Base-by-base conservation (phyloP, 2,888 invertebrate species). In the Noctua comes region DNA sequence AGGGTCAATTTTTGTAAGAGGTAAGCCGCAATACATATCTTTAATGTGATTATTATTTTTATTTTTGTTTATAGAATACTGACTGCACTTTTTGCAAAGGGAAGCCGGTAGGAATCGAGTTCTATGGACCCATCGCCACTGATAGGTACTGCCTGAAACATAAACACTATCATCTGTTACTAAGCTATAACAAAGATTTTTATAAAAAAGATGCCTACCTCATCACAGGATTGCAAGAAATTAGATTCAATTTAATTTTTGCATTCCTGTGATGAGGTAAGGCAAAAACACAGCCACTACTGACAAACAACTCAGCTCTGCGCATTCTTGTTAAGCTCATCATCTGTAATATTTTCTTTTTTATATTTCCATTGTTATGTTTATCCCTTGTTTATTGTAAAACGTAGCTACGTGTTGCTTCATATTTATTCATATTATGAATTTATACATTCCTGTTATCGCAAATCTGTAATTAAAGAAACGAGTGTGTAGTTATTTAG, bases 371-470 rank as follows among this genome's bases (percentile, higher is more conserved):
- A 59, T 79, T 86, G 73, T 79, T 79, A 43, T 75, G 48, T 73
- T 83, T 79, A 79, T 76, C 75, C 68, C 46, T 73, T 70, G 86
- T 84, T 83, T 86, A 76, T 69, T 79, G 68, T 79, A 31, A 68
- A 75, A 68, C 64, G 73, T 84, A n/a, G n/a, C n/a, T n/a, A 79
- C 84, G 86, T 79, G 79, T 43, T 72, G 21, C n/a, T 73, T 57
- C 18, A 5, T 78, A 40, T 51, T 85, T 66, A 27, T 73, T 57
- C 18, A 5, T 78, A 40, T 51, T 85, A 69, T 36, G 40, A 71
- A 65, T 57, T 27, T 36, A 69, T 31, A 40, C 11, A 62, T 65
- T 36, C 31, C 10, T 46, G n/a, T 64, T 62, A 79, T 73, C 51
- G 24, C 8, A 69, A 59, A 6, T 59, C 16, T 16, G 27, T 62